Base-by-base conservation (phyloP, 2,888 invertebrate genomes). In the Cerceris rybyensis region DNA sequence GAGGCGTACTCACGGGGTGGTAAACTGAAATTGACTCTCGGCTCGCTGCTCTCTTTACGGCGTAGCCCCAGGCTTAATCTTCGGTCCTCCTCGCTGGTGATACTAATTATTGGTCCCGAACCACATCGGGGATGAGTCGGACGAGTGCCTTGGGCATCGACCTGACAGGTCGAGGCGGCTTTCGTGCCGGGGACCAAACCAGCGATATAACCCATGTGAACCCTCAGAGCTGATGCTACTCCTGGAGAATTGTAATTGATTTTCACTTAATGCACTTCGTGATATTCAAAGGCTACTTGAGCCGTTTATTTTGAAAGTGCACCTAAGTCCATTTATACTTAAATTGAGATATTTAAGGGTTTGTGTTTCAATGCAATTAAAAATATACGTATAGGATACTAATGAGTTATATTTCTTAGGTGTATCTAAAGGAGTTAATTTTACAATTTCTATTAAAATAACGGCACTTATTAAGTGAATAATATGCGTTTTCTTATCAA, bases 171-270 rank as follows among this genome's bases (percentile, higher is more conserved):
- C 13, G 92, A 91, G 6, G 90, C 88, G 57, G 92, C 92, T 82
- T 95, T 94, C 17, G 94, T 93, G 0, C 94, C 94, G 1, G 96
- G 96, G 64, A 96, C 95, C 0, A 96, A 92, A 0, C 95, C 95
- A 39, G 96, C 95, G 72, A 96, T 95, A 92, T 96, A 94, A 0
- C 96, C 96, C 88, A 96, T 95, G 86, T 96, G 96, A 87, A 95
- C 94, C 88, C 94, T 95, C n/a, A 96, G 91, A 5, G 96, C 96
- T 6, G 96, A 94, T 7, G 95, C 96, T 63, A 95, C 95, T 57
- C 95, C 95, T 87, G 80, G 41, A 55, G 60, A 68, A 75, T 50
- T 49, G 17, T 28, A 28, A 28, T 28, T 28, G 28, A 28, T 28
- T 28, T 28, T 28, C 28, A 17, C 17, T 14, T 42, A 2, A 8